Base-by-base conservation (phyloP, 2,888 invertebrate species). In the Limnephilus rhombicus region DNA sequence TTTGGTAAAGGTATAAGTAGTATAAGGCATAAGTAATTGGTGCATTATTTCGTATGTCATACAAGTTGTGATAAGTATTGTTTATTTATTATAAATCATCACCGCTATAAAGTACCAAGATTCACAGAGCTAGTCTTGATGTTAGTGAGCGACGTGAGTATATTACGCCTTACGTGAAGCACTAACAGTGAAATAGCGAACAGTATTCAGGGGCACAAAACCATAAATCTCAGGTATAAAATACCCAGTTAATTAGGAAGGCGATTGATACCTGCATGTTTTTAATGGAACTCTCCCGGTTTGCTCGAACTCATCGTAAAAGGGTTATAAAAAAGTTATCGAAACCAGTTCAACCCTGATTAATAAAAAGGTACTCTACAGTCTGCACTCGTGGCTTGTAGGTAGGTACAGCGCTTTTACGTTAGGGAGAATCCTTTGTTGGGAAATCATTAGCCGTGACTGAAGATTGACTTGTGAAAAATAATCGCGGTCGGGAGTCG, bases 391-490 rank as follows among this genome's bases (percentile, higher is more conserved):
- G 24, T n/a, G 5, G 24, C 24, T 68, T 15, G 24, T 18, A 15
- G 0, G 18, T 68, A 68, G 24, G 5, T 31, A 31, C 34, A 31
- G 4, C 13, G 34, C 82, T 34, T 82, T 82, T 82, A 34, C 13
- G 31, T 31, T 82, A 24, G 82, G 82, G 82, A 34, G 34, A 34
- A 31, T 82, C 82, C 82, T 82, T 82, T 82, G 82, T 82, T 31
- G 0, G 18, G 18, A 31, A 82, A 34, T 82, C 82, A 82, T 82
- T 34, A 82, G 82, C 82, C 82, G 82, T 34, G 82, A 82, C 82
- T 13, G 82, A 82, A 31, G 82, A 82, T 82, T 82, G 82, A 82
- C 82, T 82, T 82, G 82, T 82, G 82, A 82, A 82, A 82, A 82
- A 34, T 15, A 34, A 82, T 31, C 82, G 18, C 82, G 18, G 31